Conservation (phyloP, 2,113 vertebrate genomes). For the Bungarus multicinctus region DNA sequence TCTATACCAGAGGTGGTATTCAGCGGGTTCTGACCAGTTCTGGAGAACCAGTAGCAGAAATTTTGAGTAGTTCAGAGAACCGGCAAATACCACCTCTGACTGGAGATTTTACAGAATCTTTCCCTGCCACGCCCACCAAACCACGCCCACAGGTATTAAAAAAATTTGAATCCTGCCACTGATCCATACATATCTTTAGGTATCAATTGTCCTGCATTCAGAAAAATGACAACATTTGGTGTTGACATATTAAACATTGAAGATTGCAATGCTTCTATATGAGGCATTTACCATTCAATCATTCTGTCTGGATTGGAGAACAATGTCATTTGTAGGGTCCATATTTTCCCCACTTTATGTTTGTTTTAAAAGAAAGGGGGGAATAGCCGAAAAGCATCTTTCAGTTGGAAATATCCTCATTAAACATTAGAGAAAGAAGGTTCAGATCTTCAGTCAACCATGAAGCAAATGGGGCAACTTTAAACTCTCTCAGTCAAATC, state of each 20-base stretch:
- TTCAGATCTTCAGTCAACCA: neutral
- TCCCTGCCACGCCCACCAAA: no score
- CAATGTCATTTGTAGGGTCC: neutral
- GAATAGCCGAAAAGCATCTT: neutral
- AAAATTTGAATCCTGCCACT: no score
- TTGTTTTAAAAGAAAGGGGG: neutral
- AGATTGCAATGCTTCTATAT: neutral
- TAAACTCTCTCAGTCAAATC: neutral
- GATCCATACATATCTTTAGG: neutral
- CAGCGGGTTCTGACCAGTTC: no score
- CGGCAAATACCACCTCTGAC: no score
- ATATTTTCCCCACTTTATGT: neutral
- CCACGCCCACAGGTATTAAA: no score
- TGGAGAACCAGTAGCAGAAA: no score
- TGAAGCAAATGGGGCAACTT: neutral
- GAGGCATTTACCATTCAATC: neutral
- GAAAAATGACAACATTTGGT: neutral
- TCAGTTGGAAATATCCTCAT: neutral
- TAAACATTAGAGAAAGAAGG: neutral
- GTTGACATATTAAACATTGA: neutral
- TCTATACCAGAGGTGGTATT: no score
- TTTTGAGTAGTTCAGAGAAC: no score
- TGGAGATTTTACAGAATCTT: no score
- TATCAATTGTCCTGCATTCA: neutral
- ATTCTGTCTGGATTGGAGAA: neutral